These are phyloP conservation scores for Caenorhabditis sinica DNA, from an alignment of 2,888 invertebrate genomes.

Conservation along the genomic window DNA sequence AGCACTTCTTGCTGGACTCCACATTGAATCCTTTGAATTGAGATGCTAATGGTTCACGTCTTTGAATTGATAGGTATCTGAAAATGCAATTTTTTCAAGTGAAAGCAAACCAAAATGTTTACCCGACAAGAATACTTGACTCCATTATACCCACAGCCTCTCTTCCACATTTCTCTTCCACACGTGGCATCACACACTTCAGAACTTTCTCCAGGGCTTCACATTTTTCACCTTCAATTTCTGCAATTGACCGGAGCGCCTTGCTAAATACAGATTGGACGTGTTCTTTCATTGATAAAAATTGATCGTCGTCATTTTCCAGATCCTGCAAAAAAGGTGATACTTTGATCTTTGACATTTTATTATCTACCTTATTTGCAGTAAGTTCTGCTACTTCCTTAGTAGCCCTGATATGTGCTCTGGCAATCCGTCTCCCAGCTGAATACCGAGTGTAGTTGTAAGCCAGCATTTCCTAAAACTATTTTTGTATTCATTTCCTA, in stretches of 20 bases:
- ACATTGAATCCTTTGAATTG: slow-evolving; percentile 71
- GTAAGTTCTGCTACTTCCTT: slow-evolving; percentile 65
- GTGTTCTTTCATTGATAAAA: slow-evolving; percentile 67
- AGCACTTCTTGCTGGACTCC: slow-evolving; percentile 61
- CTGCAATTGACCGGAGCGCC: slow-evolving; percentile 62
- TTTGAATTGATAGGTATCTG: slow-evolving; percentile 65
- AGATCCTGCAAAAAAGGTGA: slow-evolving; percentile 53
- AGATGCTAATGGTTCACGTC: slow-evolving; percentile 64
- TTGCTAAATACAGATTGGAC: slow-evolving; percentile 65
- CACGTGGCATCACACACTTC: slow-evolving; percentile 67
- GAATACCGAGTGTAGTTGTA: slow-evolving; percentile 72
- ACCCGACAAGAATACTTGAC: slow-evolving; percentile 69
- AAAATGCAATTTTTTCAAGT: background rate
- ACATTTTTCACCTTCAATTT: slow-evolving; percentile 71
- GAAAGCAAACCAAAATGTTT: background rate
- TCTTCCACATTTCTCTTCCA: slow-evolving; percentile 65
- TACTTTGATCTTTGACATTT: no score
- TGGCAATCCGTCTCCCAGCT: slow-evolving; percentile 66
- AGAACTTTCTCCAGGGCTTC: slow-evolving; percentile 62
- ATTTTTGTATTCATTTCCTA: no score
- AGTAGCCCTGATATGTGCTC: slow-evolving; percentile 61
- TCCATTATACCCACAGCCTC: slow-evolving; percentile 62
- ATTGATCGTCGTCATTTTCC: slow-evolving; percentile 68
- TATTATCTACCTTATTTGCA: slow-evolving; percentile 53
- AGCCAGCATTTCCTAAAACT: slow-evolving; percentile 67